Evolutionary conservation across 2,797 vertebrate genomes (phyloP).

Genomic region (Pelodytes ibericus): DNA sequence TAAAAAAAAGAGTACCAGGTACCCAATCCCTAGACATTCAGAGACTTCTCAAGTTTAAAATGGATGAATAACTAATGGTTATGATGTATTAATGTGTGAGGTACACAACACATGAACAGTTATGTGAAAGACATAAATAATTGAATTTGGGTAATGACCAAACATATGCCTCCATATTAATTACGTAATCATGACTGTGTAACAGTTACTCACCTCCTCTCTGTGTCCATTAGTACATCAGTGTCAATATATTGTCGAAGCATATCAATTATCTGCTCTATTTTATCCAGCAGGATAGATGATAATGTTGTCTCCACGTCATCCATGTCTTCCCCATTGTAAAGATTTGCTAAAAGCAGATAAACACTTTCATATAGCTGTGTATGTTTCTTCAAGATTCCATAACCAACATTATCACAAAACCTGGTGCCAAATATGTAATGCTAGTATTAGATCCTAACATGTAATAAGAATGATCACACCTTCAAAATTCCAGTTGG

Average conservation of each 20-base stretch:
- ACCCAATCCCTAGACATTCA: too few species aligned
- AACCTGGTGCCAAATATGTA: neutral
- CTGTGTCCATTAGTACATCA: conserved; percentile 40
- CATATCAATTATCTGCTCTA: conserved; percentile 45
- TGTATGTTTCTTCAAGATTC: neutral
- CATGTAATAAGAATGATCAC: too few species aligned
- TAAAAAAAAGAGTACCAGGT: too few species aligned
- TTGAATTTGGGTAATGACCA: too few species aligned
- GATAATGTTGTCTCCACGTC: conserved; percentile 41
- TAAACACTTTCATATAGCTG: neutral
- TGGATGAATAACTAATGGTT: too few species aligned
- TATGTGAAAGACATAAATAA: too few species aligned
- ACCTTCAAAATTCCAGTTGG: too few species aligned
- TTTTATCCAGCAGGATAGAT: conserved; percentile 40
- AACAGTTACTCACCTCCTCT: conserved; percentile 33
- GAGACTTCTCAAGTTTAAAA: too few species aligned
- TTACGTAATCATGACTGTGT: neutral
- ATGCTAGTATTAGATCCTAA: too few species aligned
- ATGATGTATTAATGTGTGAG: too few species aligned
- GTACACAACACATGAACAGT: too few species aligned
- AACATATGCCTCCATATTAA: neutral
- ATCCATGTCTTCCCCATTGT: conserved; percentile 45
- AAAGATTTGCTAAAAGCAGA: conserved; percentile 42
- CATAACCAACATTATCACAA: neutral
- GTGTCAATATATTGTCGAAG: conserved; percentile 39